Evolutionary conservation across 2,113 vertebrate species (phyloP).

Genomic region (Lichenostomus cassidix): DNA sequence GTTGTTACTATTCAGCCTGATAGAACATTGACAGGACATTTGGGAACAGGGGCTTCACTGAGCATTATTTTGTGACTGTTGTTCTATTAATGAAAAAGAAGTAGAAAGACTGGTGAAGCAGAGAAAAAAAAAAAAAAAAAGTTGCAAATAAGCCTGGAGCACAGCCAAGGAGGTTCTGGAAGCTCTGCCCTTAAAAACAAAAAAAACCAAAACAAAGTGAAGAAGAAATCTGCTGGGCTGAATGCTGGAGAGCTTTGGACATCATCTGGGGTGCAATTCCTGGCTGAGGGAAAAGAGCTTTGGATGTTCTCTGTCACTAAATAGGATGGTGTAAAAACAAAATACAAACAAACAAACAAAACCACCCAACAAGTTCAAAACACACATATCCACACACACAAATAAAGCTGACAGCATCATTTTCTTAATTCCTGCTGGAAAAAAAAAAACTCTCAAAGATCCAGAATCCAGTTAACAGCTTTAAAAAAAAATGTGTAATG

Average conservation of each 20-base stretch:
- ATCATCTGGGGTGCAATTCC: not conserved
- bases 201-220: not conserved
- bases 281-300: not conserved
- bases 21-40: not conserved
- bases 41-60: not conserved
- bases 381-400: fast-evolving
- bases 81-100: not conserved
- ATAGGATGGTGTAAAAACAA: not conserved
- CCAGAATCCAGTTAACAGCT: not conserved
- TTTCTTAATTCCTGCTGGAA: not conserved
- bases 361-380: not conserved
- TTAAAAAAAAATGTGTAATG: not conserved
- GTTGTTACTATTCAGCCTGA: not conserved
- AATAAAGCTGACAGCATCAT: fast-evolving
- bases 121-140: not conserved
- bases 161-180: not conserved
- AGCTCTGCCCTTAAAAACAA: not conserved
- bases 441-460: not conserved
- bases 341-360: not conserved
- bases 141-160: not conserved
- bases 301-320: not conserved
- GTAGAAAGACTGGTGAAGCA: not conserved
- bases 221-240: not conserved
- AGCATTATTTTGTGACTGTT: not conserved
- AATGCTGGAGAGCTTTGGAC: fast-evolving